Base-by-base conservation (phyloP, 2,797 vertebrate species). In the Syngnathus acus region DNA sequence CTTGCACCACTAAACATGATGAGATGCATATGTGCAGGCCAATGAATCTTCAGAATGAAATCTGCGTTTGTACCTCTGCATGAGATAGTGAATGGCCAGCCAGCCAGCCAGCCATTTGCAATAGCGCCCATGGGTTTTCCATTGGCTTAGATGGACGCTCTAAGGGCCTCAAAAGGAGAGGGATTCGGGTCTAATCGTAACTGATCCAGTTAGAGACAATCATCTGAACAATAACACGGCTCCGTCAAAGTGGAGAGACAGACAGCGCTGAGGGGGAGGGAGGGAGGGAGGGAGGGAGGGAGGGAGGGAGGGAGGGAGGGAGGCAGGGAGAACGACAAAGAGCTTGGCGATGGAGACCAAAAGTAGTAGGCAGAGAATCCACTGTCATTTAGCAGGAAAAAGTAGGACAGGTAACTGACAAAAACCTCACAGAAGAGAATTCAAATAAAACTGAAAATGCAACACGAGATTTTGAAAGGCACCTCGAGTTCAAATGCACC, bases 161-260 rank as follows among this genome's bases (percentile, higher is more conserved):
- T 83, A 86, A 77, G 85, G 82, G 82, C 79, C 82, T 82, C 79
- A 84, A 80, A 89, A 89, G 79, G 79, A 87, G 80, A 80, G 70
- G 76, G 81, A 86, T 87, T 85, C 84, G 84, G 81, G 87, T 88
- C 87, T 88, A 89, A 88, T 89, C 86, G 87, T 79, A 84, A 84
- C 86, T 84, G 84, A 89, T 89, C 82, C 76, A 65, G 86, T 89
- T 88, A 89, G 77, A 82, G 76, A 84, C 81, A 78, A 85, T 84
- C 82, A 84, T 84, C 83, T 84, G 82, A 86, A 84, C 84, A 87
- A 82, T 85, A 84, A 84, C 77, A 82, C 82, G 88, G 86, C 83
- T 86, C 80, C 78, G 80, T 87, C 81, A 84, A 81, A 86, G 82
- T 77, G 70, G 76, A 75, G 72, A 65, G 75, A 76, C 78, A 78